Conservation (phyloP, 2,113 vertebrate species). For the Plestiodon gilberti region DNA sequence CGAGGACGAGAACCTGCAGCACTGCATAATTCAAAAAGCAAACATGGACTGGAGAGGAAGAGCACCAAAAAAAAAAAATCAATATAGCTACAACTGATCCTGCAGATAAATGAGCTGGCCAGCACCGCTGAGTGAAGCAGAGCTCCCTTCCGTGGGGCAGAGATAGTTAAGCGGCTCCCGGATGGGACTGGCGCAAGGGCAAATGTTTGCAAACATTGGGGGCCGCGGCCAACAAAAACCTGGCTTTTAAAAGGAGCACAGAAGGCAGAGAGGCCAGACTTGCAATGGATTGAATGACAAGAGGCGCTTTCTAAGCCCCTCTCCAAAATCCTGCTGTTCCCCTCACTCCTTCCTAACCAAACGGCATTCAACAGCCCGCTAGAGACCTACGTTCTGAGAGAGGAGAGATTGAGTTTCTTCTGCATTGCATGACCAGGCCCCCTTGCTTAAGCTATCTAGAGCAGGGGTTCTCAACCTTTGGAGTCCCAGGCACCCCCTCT, state of each 20-base stretch:
- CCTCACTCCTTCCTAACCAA: too few species aligned
- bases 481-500: too few species aligned
- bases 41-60: constrained; percentile 60
- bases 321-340: too few species aligned
- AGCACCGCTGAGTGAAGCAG: constrained; percentile 18
- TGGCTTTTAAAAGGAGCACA: not conserved
- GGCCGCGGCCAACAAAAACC: not conserved
- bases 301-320: too few species aligned
- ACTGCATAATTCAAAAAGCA: constrained; percentile 77
- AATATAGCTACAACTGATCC: constrained; percentile 67
- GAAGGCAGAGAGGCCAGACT: too few species aligned
- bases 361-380: too few species aligned
- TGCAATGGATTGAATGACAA: too few species aligned
- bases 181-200: accelerated
- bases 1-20: constrained; percentile 62
- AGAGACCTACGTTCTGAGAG: too few species aligned
- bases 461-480: too few species aligned
- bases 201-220: not conserved
- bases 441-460: too few species aligned
- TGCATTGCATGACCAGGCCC: too few species aligned
- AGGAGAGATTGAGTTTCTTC: too few species aligned
- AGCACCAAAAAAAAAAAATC: constrained; percentile 54
- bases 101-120: constrained; percentile 67
- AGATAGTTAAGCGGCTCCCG: not conserved
- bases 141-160: not conserved